Percentiles rank a stretch among this genome's conserved stretches.
Conservation (phyloP, 92 coral and sea anemone species). For the Epizoanthus rinbou region DNA sequence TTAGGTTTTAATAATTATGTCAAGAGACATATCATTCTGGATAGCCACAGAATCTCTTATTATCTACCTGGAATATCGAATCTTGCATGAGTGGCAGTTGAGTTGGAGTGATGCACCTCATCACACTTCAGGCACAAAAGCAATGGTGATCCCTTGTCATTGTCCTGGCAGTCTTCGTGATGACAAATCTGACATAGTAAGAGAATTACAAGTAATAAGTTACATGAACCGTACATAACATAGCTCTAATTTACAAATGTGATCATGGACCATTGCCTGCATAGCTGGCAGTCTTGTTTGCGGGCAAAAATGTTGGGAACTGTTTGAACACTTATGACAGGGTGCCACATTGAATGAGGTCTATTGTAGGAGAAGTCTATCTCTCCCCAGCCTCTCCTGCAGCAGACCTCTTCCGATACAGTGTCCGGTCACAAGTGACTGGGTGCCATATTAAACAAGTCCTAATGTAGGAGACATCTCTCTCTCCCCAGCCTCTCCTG, state of each 20-base stretch:
- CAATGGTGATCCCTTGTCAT: constrained; percentile 74
- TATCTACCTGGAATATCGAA: constrained; percentile 78
- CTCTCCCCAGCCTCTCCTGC: too few species aligned
- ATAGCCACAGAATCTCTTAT: neutral
- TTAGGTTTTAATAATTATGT: neutral
- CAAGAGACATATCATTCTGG: neutral
- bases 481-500: too few species aligned
- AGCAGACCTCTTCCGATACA: too few species aligned
- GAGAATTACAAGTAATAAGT: neutral
- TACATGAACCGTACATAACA: neutral
- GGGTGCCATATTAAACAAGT: too few species aligned
- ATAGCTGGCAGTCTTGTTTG: too few species aligned
- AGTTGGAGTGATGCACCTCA: constrained; percentile 79
- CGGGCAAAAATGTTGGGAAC: too few species aligned
- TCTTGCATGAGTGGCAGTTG: constrained; percentile 82
- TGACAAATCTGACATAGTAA: constrained; percentile 77
- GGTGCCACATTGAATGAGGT: too few species aligned
- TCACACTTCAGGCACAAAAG: constrained; percentile 90
- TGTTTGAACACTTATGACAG: too few species aligned
- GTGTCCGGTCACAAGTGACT: too few species aligned
- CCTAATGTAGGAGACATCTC: too few species aligned
- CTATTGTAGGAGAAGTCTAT: too few species aligned
- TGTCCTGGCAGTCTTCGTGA: constrained; percentile 90
- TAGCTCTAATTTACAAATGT: neutral
- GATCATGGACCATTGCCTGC: too few species aligned